These are phyloP conservation scores for Pseudocheirus occidentalis DNA, from an alignment of 2,797 vertebrate genomes.

Conservation along the genomic window DNA sequence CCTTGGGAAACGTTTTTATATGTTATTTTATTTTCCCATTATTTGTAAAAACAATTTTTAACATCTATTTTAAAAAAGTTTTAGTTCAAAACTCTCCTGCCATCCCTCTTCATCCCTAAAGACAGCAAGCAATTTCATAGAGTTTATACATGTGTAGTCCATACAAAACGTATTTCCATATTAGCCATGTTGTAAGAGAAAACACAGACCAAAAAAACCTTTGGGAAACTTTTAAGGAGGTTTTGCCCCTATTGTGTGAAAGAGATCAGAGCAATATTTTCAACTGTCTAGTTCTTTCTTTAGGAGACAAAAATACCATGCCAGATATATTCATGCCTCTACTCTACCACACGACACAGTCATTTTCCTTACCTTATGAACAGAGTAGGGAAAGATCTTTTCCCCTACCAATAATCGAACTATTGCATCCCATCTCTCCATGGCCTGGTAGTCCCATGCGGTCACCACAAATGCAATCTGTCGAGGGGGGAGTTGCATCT, in stretches of 20 bases:
- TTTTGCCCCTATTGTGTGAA: background rate
- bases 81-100: background rate
- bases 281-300: background rate
- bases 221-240: background rate
- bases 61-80: background rate
- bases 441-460: slow-evolving; percentile 83
- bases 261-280: background rate
- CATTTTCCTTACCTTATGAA: slow-evolving; percentile 80
- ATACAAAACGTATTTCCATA: background rate
- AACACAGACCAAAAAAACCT: background rate
- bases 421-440: slow-evolving; percentile 88
- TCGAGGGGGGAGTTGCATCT: slow-evolving; percentile 84
- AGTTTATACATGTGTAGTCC: background rate
- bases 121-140: background rate
- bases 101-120: background rate
- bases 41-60: background rate
- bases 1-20: background rate
- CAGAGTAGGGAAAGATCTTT: slow-evolving; percentile 74
- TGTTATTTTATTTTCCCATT: background rate
- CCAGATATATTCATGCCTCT: background rate
- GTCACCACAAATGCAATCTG: slow-evolving; percentile 91
- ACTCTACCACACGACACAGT: background rate
- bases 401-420: slow-evolving; percentile 89
- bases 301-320: background rate
- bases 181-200: background rate